Percentiles rank a stretch among this genome's conserved stretches.
Evolutionary conservation across 2,888 invertebrate species (phyloP).

Genomic region (Drosophila heteroneura): DNA sequence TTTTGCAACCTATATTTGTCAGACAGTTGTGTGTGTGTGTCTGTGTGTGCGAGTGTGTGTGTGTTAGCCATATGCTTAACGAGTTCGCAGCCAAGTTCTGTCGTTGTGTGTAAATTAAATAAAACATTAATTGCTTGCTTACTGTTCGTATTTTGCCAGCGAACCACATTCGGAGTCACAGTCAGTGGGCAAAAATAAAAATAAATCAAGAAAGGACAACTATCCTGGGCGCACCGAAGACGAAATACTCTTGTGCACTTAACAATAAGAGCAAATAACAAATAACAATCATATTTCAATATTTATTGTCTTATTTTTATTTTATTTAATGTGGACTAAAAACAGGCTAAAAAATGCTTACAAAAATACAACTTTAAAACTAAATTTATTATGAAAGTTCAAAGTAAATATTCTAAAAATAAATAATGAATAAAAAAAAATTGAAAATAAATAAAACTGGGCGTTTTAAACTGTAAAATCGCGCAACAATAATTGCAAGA

Average conservation of each 20-base stretch:
- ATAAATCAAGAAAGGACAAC: not conserved
- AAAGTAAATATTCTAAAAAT: not conserved
- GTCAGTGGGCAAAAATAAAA: not conserved
- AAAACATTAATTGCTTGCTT: conserved; percentile 68
- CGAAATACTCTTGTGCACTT: not conserved
- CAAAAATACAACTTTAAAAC: not conserved
- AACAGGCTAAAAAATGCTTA: fast-evolving
- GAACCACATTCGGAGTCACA: conserved; percentile 26
- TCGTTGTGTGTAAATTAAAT: conserved; percentile 65
- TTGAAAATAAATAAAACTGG: not conserved
- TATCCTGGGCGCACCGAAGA: not conserved
- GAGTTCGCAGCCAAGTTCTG: conserved; percentile 45
- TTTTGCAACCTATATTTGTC: conserved; percentile 47
- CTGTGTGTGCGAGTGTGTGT: conserved; percentile 1
- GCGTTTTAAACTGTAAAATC: not conserved
- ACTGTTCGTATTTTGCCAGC: conserved; percentile 36
- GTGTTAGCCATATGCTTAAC: conserved; percentile 42
- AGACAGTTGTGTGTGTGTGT: conserved; percentile 14
- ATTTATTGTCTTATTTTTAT: not conserved
- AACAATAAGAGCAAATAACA: not conserved
- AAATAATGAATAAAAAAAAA: not conserved
- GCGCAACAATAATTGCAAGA: not conserved
- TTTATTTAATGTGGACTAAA: not conserved
- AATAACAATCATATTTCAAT: not conserved
- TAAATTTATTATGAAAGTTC: not conserved